Percentiles rank a stretch among this genome's conserved stretches.
phyloP scores from a whole-genome alignment of 1,140 invertebrate genomes.

The Atta texana region DNA sequence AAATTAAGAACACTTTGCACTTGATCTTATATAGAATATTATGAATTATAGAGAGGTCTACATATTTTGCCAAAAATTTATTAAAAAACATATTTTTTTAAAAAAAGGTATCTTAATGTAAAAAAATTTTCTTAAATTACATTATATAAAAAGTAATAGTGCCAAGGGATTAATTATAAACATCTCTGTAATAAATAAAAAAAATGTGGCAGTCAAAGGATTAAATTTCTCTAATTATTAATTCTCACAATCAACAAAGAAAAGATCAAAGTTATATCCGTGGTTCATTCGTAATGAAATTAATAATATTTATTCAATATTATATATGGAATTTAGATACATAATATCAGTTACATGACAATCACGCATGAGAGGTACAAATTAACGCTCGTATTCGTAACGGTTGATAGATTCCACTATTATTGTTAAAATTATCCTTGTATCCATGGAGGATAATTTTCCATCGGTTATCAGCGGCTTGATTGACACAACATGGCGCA shows the following conservation, averaged over 20 bases:
- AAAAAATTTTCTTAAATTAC: no score
- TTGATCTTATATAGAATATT: no score
- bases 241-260: not conserved
- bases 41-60: no score
- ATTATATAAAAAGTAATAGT: no score
- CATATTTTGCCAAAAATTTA: no score
- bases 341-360: not conserved
- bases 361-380: not conserved
- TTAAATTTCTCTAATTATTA: not conserved
- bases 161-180: no score
- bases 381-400: constrained; percentile 21
- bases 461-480: not conserved
- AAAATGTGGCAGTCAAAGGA: no score
- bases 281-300: not conserved
- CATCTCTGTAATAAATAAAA: no score
- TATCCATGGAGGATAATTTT: not conserved
- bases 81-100: no score
- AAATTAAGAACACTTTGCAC: no score
- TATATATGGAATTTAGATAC: not conserved
- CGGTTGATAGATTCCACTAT: not conserved
- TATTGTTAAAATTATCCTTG: constrained; percentile 27
- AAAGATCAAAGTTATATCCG: not conserved
- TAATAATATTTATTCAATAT: constrained; percentile 1
- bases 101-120: no score
- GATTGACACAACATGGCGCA: not conserved